Evolutionary conservation across 2,888 invertebrate genomes (phyloP).

Genomic region (Drosophila quasianomalipes): DNA sequence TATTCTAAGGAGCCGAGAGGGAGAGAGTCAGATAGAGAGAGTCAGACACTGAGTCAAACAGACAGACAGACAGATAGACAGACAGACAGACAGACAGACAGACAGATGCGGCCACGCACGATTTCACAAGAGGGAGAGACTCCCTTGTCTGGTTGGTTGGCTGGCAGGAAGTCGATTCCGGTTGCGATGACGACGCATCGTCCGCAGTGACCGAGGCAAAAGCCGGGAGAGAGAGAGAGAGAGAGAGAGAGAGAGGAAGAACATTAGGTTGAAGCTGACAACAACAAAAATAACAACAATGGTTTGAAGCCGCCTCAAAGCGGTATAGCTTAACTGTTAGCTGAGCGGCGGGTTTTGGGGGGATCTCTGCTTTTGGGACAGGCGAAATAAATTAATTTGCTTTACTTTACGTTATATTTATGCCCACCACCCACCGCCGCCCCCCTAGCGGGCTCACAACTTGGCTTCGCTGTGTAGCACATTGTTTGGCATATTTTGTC

Average conservation of each 20-base stretch:
- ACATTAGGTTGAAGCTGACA: slow-evolving; percentile 36
- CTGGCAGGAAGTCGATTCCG: slow-evolving; percentile 46
- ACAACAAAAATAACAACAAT: slow-evolving; percentile 33
- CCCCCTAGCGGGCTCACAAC: background rate
- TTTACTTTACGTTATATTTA: slow-evolving; percentile 41
- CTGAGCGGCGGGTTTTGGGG: background rate
- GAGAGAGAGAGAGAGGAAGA: background rate
- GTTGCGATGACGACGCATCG: slow-evolving; percentile 30
- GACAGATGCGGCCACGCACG: slow-evolving; percentile 47
- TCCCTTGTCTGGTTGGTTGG: slow-evolving; percentile 22
- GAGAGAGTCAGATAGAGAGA: background rate
- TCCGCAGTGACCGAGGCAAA: slow-evolving; percentile 1
- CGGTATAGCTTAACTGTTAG: slow-evolving; percentile 24
- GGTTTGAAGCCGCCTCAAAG: slow-evolving; percentile 29
- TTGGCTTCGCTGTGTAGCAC: slow-evolving; percentile 14
- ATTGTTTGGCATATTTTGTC: slow-evolving; percentile 34
- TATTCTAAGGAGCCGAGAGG: slow-evolving; percentile 49
- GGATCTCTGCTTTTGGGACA: slow-evolving; percentile 7
- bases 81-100: slow-evolving; percentile 13
- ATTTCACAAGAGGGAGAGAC: slow-evolving; percentile 33
- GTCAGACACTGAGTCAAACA: background rate
- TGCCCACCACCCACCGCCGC: background rate
- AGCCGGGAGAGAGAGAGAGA: background rate
- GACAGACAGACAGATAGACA: background rate
- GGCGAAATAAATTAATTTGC: slow-evolving; percentile 62